Base-by-base conservation (phyloP, 2,797 vertebrate genomes). In the Dendrocincla fuliginosa region DNA sequence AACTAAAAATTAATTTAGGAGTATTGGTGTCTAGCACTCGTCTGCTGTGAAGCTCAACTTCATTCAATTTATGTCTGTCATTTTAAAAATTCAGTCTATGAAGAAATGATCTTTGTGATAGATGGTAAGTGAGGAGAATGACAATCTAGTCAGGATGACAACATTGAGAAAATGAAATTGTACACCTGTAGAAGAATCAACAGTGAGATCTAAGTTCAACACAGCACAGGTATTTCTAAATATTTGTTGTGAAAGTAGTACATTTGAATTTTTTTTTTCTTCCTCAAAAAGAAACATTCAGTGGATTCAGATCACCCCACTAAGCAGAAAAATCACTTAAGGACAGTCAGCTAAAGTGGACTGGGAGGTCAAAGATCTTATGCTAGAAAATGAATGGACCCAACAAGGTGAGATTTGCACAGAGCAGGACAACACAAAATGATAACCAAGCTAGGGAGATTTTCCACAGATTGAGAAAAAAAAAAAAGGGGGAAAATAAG, bases 301-400 rank as follows among this genome's bases (percentile, higher is more conserved):
- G 22, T 24, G 32, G 33, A 83, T 74, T 61, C 61, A 52, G 35
- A 71, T 71, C 18, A 47, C 17, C 19, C 49, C 57, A 35, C 39
- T 74, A 78, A 67, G 7, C 25, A 42, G 23, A 75, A 87, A 75
- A 71, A 55, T 6, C 50, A 75, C 0, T 0, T 28, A 13, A 44
- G 12, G 13, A 60, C 12, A 50, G 28, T 47, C 64, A 87, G 39
- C 28, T 65, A 1, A 59, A 74, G 42, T 5, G 20, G 28, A 22
- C 19, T 7, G 33, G 22, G 50, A 50, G 35, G 23, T 71, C 30
- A 59, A 56, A 78, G 22, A 88, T 69, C 61, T 49, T 4, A 3
- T 0, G 0, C 64, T 17, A 63, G 44, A 67, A 68, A 68, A 68
- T 0, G 3, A 55, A 59, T 3, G 0, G 24, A 41, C 23, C 11